Conservation (phyloP, 2,888 invertebrate species). For the Volucella zonaria region DNA sequence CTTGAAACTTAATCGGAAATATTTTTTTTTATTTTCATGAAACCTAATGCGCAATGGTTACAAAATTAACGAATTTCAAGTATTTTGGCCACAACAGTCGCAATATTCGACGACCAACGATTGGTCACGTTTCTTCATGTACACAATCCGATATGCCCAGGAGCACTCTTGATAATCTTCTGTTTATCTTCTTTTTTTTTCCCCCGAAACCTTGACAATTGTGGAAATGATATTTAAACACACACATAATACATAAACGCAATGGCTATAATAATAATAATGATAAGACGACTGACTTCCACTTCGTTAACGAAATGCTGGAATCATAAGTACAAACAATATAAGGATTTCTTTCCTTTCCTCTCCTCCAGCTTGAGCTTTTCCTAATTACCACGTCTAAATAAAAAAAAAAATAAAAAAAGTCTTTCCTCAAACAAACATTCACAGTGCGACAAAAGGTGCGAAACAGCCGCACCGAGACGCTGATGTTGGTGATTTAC, state of each 20-base stretch:
- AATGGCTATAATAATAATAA: not conserved
- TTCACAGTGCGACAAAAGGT: constrained; percentile 7
- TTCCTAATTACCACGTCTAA: constrained; percentile 28
- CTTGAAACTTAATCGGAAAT: not conserved
- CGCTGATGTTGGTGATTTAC: constrained; percentile 15
- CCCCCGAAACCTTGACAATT: constrained; percentile 57
- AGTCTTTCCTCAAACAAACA: constrained; percentile 35
- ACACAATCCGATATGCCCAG: constrained; percentile 29
- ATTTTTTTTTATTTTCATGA: constrained; percentile 15
- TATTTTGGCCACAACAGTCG: constrained; percentile 1
- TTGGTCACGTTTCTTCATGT: constrained; percentile 35
- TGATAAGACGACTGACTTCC: not conserved
- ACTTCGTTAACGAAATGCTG: constrained; percentile 21
- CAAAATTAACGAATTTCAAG: constrained; percentile 36
- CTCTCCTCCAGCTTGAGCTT: not conserved
- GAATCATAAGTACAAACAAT: not conserved
- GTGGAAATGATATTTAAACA: constrained; percentile 5
- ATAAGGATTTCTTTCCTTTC: constrained; percentile 6
- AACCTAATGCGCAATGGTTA: constrained; percentile 19
- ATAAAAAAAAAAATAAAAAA: constrained; percentile 20
- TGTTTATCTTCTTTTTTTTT: constrained; percentile 34
- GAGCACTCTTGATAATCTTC: constrained; percentile 41
- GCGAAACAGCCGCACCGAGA: not conserved
- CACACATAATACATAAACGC: not conserved
- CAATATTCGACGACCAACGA: not conserved